Percentiles rank a stretch among this genome's conserved stretches.
These are phyloP conservation scores for Zosterops hypoxanthus DNA, from an alignment of 2,113 vertebrate species.

Conservation along the genomic window DNA sequence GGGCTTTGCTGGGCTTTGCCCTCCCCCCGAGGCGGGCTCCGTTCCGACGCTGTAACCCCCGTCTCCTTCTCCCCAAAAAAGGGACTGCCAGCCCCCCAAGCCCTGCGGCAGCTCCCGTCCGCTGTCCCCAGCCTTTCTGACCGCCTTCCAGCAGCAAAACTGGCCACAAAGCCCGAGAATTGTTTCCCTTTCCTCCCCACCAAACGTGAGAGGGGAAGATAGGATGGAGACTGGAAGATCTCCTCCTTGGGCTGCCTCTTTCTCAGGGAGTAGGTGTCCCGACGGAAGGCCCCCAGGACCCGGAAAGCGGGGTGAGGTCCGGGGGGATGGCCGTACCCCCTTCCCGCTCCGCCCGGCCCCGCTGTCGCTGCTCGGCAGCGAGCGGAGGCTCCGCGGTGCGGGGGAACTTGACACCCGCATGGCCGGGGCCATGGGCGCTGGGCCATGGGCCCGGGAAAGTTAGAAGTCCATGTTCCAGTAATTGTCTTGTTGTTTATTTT, in stretches of 20 bases:
- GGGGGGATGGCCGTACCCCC: background rate
- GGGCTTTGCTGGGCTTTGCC: background rate
- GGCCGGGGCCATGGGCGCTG: constrained; percentile 69
- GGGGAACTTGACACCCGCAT: constrained; percentile 56
- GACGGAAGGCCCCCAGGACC: background rate
- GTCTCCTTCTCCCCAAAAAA: background rate
- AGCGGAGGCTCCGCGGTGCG: background rate
- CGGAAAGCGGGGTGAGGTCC: background rate
- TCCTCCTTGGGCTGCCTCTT: background rate
- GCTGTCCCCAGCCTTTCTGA: background rate
- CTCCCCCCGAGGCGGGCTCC: background rate
- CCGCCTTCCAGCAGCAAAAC: background rate
- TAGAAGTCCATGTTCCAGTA: constrained; percentile 87
- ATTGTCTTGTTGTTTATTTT: constrained; percentile 94
- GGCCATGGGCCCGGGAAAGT: constrained; percentile 77
- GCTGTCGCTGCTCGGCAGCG: background rate
- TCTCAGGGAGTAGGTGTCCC: background rate
- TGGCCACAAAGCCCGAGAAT: background rate
- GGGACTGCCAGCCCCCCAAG: background rate
- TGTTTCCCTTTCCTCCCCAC: background rate
- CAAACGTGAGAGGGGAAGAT: background rate
- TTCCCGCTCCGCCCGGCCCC: background rate
- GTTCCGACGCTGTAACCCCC: fast-evolving
- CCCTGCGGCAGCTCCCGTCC: background rate
- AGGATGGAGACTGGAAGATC: background rate